Conservation (phyloP, 2,797 vertebrate genomes). For the Acipenser oxyrinchus region DNA sequence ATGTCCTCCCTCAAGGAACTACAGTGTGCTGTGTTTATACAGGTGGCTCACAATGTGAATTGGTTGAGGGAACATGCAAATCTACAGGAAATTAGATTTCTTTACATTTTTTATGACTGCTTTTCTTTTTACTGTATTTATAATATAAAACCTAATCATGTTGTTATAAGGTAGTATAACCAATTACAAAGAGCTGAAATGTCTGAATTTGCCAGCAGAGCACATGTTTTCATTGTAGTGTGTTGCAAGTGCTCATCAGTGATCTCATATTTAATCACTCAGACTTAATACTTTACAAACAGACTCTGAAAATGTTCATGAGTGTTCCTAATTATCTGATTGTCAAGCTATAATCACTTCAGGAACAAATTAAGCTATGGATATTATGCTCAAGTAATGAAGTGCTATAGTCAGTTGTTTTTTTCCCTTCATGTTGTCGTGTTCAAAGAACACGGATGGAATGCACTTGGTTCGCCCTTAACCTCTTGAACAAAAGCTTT, state of each 20-base stretch:
- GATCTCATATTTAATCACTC: slow-evolving; percentile 60
- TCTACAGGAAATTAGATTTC: no score
- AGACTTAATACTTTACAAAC: slow-evolving; percentile 66
- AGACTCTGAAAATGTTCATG: slow-evolving; percentile 60
- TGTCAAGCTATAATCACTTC: slow-evolving; percentile 61
- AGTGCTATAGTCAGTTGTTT: slow-evolving; percentile 32
- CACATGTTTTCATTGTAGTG: slow-evolving; percentile 32
- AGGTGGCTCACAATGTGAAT: no score
- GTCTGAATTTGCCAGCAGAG: slow-evolving; percentile 33
- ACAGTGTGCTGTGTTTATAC: no score
- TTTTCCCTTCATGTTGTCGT: slow-evolving; percentile 24
- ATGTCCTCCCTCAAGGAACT: no score
- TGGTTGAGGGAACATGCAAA: no score
- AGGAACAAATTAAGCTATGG: slow-evolving; percentile 62
- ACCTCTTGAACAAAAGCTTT: slow-evolving; percentile 23
- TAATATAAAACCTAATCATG: no score
- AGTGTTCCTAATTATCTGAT: slow-evolving; percentile 68
- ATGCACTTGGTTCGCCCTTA: slow-evolving; percentile 27
- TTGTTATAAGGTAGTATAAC: no score
- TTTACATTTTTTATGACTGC: no score
- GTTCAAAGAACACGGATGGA: slow-evolving; percentile 35
- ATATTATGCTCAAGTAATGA: slow-evolving; percentile 57
- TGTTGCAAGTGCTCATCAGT: slow-evolving; percentile 37
- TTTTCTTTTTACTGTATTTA: no score
- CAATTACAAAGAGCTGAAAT: background rate